Conservation (phyloP, 1,140 invertebrate species). For the Probaryconus sp. region DNA sequence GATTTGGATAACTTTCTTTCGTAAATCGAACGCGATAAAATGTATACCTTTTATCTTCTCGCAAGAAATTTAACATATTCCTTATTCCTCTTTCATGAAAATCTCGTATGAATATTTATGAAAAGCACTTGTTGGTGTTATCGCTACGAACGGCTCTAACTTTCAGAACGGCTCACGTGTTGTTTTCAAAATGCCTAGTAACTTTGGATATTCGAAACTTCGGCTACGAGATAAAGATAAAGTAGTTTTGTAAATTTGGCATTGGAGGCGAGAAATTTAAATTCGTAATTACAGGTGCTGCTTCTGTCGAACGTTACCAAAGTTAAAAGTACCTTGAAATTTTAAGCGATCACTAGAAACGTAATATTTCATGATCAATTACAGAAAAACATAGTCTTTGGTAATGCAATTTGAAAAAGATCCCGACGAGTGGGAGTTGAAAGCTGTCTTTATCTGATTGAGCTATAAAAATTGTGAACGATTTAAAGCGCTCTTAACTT, state of each 20-base stretch:
- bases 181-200: constrained; percentile 1
- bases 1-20: not conserved
- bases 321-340: too few species aligned
- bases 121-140: constrained; percentile 21
- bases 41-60: not conserved
- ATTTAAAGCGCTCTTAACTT: constrained; percentile 13
- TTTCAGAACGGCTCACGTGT: constrained; percentile 10
- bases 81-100: constrained; percentile 1
- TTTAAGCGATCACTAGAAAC: too few species aligned
- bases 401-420: too few species aligned
- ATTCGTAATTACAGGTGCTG: too few species aligned
- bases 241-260: not conserved
- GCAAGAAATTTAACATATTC: constrained; percentile 1
- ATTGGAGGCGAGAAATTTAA: too few species aligned
- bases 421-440: not conserved
- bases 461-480: constrained; percentile 3
- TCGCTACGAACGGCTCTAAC: not conserved
- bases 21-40: not conserved
- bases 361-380: too few species aligned
- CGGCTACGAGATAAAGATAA: not conserved
- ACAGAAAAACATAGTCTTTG: too few species aligned
- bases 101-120: constrained; percentile 27
- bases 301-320: too few species aligned
- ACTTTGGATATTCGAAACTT: not conserved
- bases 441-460: not conserved